Conservation (phyloP, 2,113 vertebrate genomes). For the Crypturellus undulatus region DNA sequence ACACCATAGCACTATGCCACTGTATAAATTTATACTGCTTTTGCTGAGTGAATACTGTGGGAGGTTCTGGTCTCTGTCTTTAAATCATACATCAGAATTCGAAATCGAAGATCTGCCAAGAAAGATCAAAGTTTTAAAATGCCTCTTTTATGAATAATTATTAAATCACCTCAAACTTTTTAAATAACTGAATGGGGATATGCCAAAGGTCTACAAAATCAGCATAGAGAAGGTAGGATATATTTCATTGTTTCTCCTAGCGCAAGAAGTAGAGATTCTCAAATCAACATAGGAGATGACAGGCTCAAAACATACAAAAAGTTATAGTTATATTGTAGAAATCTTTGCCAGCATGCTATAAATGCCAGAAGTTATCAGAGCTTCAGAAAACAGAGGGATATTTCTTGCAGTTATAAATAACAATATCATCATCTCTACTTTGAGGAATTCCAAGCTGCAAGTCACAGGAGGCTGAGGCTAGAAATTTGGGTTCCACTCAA, state of each 20-base stretch:
- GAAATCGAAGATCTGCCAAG: background rate
- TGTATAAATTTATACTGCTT: background rate
- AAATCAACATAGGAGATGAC: background rate
- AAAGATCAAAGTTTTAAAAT: background rate
- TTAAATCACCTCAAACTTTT: background rate
- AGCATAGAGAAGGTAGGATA: background rate
- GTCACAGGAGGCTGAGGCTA: background rate
- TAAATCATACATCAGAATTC: background rate
- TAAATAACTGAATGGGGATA: background rate
- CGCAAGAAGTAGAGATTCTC: background rate
- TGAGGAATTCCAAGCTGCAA: background rate
- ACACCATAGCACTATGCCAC: background rate
- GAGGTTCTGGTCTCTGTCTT: background rate
- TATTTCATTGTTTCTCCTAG: background rate
- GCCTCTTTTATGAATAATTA: no score
- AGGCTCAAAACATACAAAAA: background rate
- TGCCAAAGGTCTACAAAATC: background rate
- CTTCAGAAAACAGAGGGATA: background rate
- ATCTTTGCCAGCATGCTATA: background rate
- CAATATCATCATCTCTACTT: background rate
- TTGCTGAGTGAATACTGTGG: background rate
- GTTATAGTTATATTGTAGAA: background rate
- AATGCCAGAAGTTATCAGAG: background rate
- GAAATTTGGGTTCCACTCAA: background rate
- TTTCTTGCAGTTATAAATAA: background rate